These are phyloP conservation scores for Salvator merianae DNA, from an alignment of 2,113 vertebrate genomes.

Conservation along the genomic window DNA sequence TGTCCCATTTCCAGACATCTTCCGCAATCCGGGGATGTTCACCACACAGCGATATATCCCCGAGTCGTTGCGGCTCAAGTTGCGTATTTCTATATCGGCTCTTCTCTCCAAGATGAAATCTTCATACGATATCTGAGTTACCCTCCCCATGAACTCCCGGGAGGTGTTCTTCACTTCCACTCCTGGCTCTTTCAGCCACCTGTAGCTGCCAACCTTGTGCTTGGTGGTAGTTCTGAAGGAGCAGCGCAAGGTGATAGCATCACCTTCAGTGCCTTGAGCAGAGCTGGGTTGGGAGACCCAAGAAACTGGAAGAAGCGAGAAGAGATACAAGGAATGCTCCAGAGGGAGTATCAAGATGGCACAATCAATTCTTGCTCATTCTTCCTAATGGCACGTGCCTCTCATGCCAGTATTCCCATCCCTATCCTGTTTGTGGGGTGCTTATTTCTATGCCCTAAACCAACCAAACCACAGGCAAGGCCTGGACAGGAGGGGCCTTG, in stretches of 20 bases:
- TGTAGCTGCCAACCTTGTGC: not conserved
- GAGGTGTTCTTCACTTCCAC: slow-evolving; percentile 42
- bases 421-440: no score
- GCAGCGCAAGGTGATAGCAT: not conserved
- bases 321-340: not conserved
- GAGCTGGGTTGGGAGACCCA: not conserved
- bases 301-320: not conserved
- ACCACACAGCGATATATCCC: not conserved
- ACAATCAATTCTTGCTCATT: not conserved
- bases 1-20: not conserved
- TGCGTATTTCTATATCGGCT: slow-evolving; percentile 41
- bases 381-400: not conserved
- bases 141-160: slow-evolving; percentile 31
- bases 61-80: not conserved
- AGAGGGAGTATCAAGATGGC: no score
- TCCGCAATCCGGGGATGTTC: not conserved
- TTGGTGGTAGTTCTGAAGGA: not conserved
- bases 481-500: no score
- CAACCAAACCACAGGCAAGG: no score
- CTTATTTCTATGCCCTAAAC: no score
- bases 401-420: not conserved
- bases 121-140: not conserved
- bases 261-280: not conserved
- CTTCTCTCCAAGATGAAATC: slow-evolving; percentile 36
- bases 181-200: not conserved